phyloP scores from a whole-genome alignment of 2,797 vertebrate species.

The Betta splendens region DNA sequence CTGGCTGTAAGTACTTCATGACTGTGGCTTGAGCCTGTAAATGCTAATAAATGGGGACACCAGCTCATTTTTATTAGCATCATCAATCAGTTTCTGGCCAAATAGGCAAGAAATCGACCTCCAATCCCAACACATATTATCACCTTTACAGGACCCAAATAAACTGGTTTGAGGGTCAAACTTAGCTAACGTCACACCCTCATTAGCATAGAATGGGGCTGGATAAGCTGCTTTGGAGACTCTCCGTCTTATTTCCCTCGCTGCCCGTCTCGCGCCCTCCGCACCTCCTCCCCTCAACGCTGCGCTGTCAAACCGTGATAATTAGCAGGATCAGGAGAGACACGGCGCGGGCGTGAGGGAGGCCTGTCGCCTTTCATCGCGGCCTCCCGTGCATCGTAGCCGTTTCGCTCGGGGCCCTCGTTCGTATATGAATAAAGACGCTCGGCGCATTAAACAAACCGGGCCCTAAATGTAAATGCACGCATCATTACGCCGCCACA shows the following conservation, averaged over 20 bases:
- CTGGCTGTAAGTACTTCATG: conserved; percentile 98
- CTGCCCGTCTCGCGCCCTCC: conserved; percentile 32
- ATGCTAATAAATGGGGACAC: too few relatives aligned
- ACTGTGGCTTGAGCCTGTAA: too few relatives aligned
- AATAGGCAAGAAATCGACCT: too few relatives aligned
- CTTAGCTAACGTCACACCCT: conserved; percentile 42
- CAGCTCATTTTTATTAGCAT: too few relatives aligned
- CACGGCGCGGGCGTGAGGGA: conserved; percentile 52
- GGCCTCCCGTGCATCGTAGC: conserved; percentile 22
- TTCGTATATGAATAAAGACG: conserved; percentile 11
- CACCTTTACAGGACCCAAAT: too few relatives aligned
- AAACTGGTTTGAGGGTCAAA: too few relatives aligned
- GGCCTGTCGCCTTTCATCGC: conserved; percentile 60
- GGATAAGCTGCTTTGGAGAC: conserved; percentile 41
- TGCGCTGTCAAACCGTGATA: conserved; percentile 67
- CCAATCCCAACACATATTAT: too few relatives aligned
- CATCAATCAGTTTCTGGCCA: too few relatives aligned
- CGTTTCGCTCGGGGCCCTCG: not conserved
- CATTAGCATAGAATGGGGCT: conserved; percentile 35
- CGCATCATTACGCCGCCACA: conserved; percentile 27
- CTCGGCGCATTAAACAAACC: conserved; percentile 38
- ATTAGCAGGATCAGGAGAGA: conserved; percentile 75
- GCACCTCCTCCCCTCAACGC: conserved; percentile 48
- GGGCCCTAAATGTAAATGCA: conserved; percentile 5
- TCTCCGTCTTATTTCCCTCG: conserved; percentile 33